phyloP scores from a whole-genome alignment of 1,140 invertebrate genomes.

The Magallana gigas region DNA sequence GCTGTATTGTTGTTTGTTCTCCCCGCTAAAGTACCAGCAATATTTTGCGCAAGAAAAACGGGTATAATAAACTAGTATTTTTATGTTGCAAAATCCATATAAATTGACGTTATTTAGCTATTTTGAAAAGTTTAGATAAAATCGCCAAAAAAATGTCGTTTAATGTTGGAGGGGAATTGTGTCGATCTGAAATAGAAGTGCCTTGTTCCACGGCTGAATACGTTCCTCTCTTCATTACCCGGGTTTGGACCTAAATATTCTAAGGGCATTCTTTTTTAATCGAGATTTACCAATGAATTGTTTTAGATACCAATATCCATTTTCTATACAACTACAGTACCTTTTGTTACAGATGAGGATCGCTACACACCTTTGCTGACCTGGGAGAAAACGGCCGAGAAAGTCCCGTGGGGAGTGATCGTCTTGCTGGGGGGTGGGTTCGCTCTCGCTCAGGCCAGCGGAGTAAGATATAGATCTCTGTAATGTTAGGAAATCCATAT shows the following conservation, averaged over 20 bases:
- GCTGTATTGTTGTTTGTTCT: conserved; percentile 63
- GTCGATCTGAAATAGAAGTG: too few species aligned
- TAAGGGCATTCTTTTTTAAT: too few species aligned
- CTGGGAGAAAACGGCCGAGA: conserved; percentile 75
- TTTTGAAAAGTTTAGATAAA: too few species aligned
- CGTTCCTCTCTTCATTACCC: too few species aligned
- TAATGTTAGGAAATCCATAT: too few species aligned
- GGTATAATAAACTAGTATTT: not conserved
- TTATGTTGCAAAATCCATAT: too few species aligned
- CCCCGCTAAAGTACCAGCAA: conserved; percentile 57
- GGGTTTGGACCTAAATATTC: too few species aligned
- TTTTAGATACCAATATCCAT: not conserved
- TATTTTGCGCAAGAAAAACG: conserved; percentile 49
- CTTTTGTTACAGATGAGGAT: not conserved
- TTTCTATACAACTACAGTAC: too few species aligned
- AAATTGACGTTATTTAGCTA: too few species aligned
- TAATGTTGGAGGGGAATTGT: too few species aligned
- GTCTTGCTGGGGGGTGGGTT: conserved; percentile 87
- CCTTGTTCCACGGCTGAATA: too few species aligned
- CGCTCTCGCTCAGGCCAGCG: conserved; percentile 84
- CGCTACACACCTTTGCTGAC: conserved; percentile 66
- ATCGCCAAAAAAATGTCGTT: too few species aligned
- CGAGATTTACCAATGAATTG: not conserved
- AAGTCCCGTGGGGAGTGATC: conserved; percentile 79
- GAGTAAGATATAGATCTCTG: not conserved